Base-by-base conservation (phyloP, 2,113 vertebrate genomes). In the Zapus hudsonius region DNA sequence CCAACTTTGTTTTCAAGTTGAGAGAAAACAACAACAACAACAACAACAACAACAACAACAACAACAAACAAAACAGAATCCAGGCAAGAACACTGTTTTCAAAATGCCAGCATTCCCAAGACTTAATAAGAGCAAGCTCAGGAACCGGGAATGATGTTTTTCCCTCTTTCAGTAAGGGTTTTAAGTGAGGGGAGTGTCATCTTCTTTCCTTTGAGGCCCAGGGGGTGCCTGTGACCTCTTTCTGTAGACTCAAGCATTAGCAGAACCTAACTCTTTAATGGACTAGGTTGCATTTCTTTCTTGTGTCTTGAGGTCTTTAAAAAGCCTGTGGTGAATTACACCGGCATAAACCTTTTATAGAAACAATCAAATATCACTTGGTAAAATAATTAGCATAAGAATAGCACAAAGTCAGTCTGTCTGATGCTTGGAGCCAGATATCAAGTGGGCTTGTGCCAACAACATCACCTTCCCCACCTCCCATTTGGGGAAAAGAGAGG, bases 321-420 rank as follows among this genome's bases (percentile, higher is more conserved):
- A 97, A 97, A 96, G 97, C 82, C 82, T 96, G 96, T 80, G 96
- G 97, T 95, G 95, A 95, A 83, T 93, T 86, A 88, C 87, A 96
- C 84, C 16, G 93, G 90, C 95, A 95, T 95, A 93, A 96, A 96
- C 95, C 95, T 96, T 95, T 97, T 96, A 97, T 95, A 95, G 96
- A 96, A 94, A 97, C 96, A 97, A 96, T 96, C 94, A 97, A 93
- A 94, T 94, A 94, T 97, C 97, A 96, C 96, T 96, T 96, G 96
- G 94, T 96, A 95, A 97, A 94, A 95, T 96, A 97, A 97, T 97
- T 96, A 96, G 93, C 93, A 84, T 94, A 78, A 95, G 95, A 96
- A 97, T 95, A 97, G 96, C 79, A 83, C 95, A 95, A 94, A 96
- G 95, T 94, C 95, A 94, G 95, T 76, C 94, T 93, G 97, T 92